Evolutionary conservation across 2,113 vertebrate genomes (phyloP), one percentile per base, ranked within the genome.

Genomic region (Ranitomeya variabilis): DNA sequence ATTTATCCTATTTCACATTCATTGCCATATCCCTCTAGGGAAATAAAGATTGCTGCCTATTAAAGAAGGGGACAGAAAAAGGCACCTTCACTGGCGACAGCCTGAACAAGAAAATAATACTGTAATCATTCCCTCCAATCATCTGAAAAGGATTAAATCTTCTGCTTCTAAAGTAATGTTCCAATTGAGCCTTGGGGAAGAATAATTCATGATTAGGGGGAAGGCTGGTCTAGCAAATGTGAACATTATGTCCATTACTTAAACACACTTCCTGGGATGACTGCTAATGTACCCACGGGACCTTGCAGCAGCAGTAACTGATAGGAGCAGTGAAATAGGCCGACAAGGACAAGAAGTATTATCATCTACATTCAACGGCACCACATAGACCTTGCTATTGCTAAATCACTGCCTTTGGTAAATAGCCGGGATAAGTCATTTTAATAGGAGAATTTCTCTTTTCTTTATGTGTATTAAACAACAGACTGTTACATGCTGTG

Each of bases 101-200:
- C 91, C 94, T 93, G 93, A 95, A 95, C 95, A 94, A 94, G 95
- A 96, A 96, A 96, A 96, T 96, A 96, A 96, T 96, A 95, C 95
- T 95, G 93, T 95, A 96, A 96, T 96, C 96, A 96, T 96, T 96
- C 95, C 96, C 96, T 96, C 96, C 96, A 96, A 96, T 96, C 96
- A 96, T 94, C 96, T 96, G 96, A 96, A 95, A 95, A 96, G 95
- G 95, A 96, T 96, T 96, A 96, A 96, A 96, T 96, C 96, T 96
- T 95, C 95, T 95, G 94, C 95, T 96, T 95, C 95, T 95, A 95
- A 96, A 95, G 95, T 95, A 96, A 96, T 95, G 96, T 95, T 95
- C 95, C 94, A 95, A 96, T 95, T 96, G 96, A 96, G 94, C 95
- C 96, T 96, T 96, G 93, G 96, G 96, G 95, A 96, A 96, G 96